Base-by-base conservation (phyloP, 2,888 invertebrate species). In the Rotaria socialis region DNA sequence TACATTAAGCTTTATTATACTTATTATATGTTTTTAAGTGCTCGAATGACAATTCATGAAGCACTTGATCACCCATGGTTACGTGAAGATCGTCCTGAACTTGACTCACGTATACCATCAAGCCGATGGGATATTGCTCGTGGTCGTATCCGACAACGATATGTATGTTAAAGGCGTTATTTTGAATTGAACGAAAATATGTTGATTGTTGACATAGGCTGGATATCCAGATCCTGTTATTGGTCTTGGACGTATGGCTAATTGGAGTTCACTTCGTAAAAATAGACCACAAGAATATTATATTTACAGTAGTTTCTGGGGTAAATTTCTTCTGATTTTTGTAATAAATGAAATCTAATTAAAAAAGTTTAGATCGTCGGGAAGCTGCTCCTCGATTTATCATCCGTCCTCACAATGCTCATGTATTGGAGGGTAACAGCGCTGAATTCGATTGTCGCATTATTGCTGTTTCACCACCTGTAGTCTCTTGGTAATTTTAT, bases 351-450 rank as follows among this genome's bases (percentile, higher is more conserved):
- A 11, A 27, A 10, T 27, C 35, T 35, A 88, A 27, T 10, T 5
- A 27, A 8, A 27, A 41, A 41, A 7, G 19, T 74, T 55, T 90
- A 95, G 97, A 98, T 92, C 95, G 97, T 75, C 93, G 96, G 89
- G 98, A 99, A 93, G 98, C 98, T 43, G 96, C 96, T 84, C 99
- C 99, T 11, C 93, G 98, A 90, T 99, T 99, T 92, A 96, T 99
- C 89, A 96, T 99, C 91, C 95, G 95, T 90, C 99, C 99, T 14
- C 94, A 95, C 89, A 96, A 96, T 87, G 96, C 96, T 88, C 96
- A 96, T 93, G 96, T 96, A 89, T 96, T 95, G 92, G 98, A 99
- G 91, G 98, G 98, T 56, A 97, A 98, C 91, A 96, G 95, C 88
- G 97, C 96, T 87, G 96, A 96, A 91, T 95, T 99, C 93, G 96